These are phyloP conservation scores for Chelmon rostratus DNA, from an alignment of 2,797 vertebrate genomes.

Conservation along the genomic window DNA sequence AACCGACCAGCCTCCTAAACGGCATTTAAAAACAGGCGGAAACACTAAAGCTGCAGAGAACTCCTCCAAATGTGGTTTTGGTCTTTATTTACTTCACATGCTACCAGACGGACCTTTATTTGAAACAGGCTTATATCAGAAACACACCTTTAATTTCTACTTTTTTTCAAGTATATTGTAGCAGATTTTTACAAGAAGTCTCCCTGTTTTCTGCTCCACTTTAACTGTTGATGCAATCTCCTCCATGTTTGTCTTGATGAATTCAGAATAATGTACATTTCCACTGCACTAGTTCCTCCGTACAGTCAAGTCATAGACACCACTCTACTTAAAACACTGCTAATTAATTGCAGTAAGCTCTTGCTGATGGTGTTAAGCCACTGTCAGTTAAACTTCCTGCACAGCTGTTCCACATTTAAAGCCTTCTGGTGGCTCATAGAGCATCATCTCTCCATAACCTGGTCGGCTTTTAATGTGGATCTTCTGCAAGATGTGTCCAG, in stretches of 20 bases:
- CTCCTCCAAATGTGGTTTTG: neutral
- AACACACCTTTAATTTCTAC: too few species aligned
- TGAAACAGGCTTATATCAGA: neutral
- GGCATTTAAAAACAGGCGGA: slow-evolving; percentile 5
- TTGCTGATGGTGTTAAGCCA: too few species aligned
- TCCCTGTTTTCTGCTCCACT: too few species aligned
- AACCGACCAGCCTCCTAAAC: neutral
- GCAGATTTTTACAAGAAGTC: too few species aligned
- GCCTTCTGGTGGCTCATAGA: too few species aligned
- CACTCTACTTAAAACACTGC: neutral
- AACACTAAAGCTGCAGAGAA: slow-evolving; percentile 3
- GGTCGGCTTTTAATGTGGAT: too few species aligned
- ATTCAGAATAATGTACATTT: neutral
- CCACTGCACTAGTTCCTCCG: neutral
- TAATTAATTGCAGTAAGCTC: neutral
- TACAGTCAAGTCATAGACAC: neutral
- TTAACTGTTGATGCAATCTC: neutral
- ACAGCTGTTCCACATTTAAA: too few species aligned
- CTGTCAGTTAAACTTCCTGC: too few species aligned
- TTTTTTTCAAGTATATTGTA: neutral
- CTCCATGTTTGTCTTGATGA: neutral
- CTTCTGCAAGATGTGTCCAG: too few species aligned
- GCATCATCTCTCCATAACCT: too few species aligned
- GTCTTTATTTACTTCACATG: neutral
- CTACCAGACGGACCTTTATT: neutral